Evolutionary conservation across 2,797 vertebrate genomes (phyloP), one percentile per base, ranked within the genome.

Genomic region (Antrozous pallidus): DNA sequence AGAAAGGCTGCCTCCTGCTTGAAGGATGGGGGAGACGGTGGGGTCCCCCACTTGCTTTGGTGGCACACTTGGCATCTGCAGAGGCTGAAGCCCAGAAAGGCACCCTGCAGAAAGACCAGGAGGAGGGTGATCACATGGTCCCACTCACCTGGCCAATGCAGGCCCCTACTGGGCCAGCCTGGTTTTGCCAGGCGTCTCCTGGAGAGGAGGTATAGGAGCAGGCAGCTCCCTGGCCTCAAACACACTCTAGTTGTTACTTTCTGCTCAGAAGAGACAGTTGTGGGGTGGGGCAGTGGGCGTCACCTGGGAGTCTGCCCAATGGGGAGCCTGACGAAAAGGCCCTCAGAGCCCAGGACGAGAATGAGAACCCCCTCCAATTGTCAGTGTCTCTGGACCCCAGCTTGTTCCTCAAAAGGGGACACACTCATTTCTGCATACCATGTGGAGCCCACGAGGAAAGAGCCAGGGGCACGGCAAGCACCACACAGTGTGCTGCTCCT

Each of bases 1-100:
- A 36, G 22, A 51, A 58, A 38, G 63, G 56, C 18, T 78, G 38
- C 22, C 63, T 58, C 63, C 75, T n/a, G 14, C 87, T 74, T 51
- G 36, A 75, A 54, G 31, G n/a, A 12, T 4, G 3, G 36, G 9
- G 8, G 28, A 69, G n/a, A 47, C 3, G 18, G 28, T 31, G 5
- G 17, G 33, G 13, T 18, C 58, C 14, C 22, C 67, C 16, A 22
- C 90, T 87, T 86, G n/a, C 36, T 93, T 40, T 49, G 45, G 45
- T 8, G 24, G 33, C 2, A 22, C 31, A 22, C n/a, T 82, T 65
- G 65, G 20, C 36, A 17, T n/a, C 69, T 58, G 40, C 75, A 85
- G 49, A 95, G 31, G 54, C 18, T 84, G 58, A 49, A 70, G 38
- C 22, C 75, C 3, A 7, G 58, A 24, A 49, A 89, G 90, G 36